phyloP scores from a whole-genome alignment of 2,113 vertebrate species.

The Atractosteus spatula region DNA sequence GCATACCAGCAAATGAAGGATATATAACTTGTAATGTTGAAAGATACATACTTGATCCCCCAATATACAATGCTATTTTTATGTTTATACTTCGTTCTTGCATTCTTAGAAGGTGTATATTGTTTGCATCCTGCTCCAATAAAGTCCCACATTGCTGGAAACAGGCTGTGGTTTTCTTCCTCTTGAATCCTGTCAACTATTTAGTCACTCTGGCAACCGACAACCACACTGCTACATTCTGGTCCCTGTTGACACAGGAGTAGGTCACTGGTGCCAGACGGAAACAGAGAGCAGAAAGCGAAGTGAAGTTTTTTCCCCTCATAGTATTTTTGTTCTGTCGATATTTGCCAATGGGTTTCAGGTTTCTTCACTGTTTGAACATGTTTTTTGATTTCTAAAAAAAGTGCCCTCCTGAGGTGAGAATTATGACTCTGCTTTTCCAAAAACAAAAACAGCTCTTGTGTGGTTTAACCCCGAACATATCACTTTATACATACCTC shows the following conservation, averaged over 20 bases:
- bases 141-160: slow-evolving; percentile 7
- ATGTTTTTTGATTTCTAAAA: slow-evolving; percentile 30
- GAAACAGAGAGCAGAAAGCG: slow-evolving; percentile 45
- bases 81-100: neutral
- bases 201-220: slow-evolving; percentile 67
- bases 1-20: too few relatives aligned
- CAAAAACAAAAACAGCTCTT: too few relatives aligned
- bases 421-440: too few relatives aligned
- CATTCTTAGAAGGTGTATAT: slow-evolving; percentile 22
- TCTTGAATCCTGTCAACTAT: slow-evolving; percentile 53
- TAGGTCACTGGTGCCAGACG: slow-evolving; percentile 58
- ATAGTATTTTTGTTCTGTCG: slow-evolving; percentile 33
- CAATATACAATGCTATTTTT: too few relatives aligned
- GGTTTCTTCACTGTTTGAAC: slow-evolving; percentile 27
- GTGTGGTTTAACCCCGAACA: too few relatives aligned
- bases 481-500: too few relatives aligned
- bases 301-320: slow-evolving; percentile 20
- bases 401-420: too few relatives aligned
- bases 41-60: too few relatives aligned
- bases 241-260: slow-evolving; percentile 58
- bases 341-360: slow-evolving; percentile 27
- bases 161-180: slow-evolving; percentile 29
- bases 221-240: slow-evolving; percentile 64
- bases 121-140: slow-evolving; percentile 29
- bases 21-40: too few relatives aligned